Evolutionary conservation across 2,888 invertebrate genomes (phyloP), one percentile per base, ranked within the genome.

Genomic region (Ophraella communa): DNA sequence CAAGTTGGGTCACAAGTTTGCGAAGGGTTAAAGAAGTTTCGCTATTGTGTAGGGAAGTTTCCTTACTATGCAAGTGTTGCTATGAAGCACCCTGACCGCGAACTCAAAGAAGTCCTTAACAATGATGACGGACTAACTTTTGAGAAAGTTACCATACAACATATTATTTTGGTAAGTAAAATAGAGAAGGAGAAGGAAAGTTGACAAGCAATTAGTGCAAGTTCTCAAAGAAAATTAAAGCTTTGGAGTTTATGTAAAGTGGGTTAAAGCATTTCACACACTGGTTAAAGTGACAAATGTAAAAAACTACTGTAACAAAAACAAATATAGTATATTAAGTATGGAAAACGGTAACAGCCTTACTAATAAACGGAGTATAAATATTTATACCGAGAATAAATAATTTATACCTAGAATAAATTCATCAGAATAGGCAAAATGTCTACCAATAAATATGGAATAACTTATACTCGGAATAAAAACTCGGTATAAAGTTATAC

Each of bases 11-110:
- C 55, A 45, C 74, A 74, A 74, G 73, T 76, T 77, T 77, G 74
- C 76, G 74, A 78, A 77, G 78, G 73, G 70, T 65, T 73, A 70
- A 78, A 72, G 68, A 71, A 80, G 77, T 80, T 80, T 76, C 74
- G 76, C 75, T 75, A 74, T 77, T 77, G 78, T 78, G 78, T 73
- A 64, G 66, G 67, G 75, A 79, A 78, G 75, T 78, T 77, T 74
- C 73, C 74, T 70, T 71, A 72, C 69, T 75, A 69, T 72, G 74
- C 74, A 78, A 78, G 78, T 79, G 79, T 77, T 74, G 76, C 77
- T 77, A 78, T 78, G 78, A 79, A 79, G 79, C 79, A 75, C 74
- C 74, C 76, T 77, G 77, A 78, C 79, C 77, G 75, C 76, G 75
- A 71, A 62, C 61, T 62, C 65, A 77, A 77, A 75, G 61, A 67